These are phyloP conservation scores for Perognathus longimembris DNA, from an alignment of 2,113 vertebrate genomes.

Conservation along the genomic window DNA sequence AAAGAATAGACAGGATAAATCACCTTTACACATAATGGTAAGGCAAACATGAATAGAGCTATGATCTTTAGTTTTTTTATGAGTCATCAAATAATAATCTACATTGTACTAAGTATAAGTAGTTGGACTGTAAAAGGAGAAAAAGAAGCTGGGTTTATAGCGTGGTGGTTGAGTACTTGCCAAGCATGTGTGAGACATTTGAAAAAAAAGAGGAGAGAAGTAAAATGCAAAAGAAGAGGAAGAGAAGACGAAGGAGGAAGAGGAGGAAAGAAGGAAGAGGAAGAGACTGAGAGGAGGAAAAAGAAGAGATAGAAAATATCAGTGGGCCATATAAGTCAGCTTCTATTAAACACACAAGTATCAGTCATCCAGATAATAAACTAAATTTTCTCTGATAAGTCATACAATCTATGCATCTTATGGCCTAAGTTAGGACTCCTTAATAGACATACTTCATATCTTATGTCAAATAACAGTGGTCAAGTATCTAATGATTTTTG, in stretches of 20 bases:
- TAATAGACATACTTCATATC: background rate
- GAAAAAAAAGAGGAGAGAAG: too few species aligned
- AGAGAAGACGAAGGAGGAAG: background rate
- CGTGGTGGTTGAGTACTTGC: too few species aligned
- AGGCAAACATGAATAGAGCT: background rate
- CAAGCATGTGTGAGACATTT: too few species aligned
- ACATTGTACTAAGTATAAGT: background rate
- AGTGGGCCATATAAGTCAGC: background rate
- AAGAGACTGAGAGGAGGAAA: background rate
- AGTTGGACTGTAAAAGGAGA: background rate
- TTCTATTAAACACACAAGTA: background rate
- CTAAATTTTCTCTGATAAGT: background rate
- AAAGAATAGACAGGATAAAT: conserved; percentile 68
- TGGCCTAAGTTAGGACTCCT: background rate
- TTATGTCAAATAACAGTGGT: background rate
- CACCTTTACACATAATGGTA: background rate
- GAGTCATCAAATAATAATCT: background rate
- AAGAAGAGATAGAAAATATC: background rate
- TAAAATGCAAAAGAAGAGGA: background rate
- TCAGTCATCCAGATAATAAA: background rate
- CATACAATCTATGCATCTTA: background rate
- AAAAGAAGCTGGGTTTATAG: too few species aligned
- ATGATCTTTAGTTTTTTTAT: background rate
- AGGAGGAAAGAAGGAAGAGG: background rate
- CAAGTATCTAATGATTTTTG: background rate